These are phyloP conservation scores for Drosophila jambulina DNA, from an alignment of 1,140 invertebrate genomes.

Conservation along the genomic window DNA sequence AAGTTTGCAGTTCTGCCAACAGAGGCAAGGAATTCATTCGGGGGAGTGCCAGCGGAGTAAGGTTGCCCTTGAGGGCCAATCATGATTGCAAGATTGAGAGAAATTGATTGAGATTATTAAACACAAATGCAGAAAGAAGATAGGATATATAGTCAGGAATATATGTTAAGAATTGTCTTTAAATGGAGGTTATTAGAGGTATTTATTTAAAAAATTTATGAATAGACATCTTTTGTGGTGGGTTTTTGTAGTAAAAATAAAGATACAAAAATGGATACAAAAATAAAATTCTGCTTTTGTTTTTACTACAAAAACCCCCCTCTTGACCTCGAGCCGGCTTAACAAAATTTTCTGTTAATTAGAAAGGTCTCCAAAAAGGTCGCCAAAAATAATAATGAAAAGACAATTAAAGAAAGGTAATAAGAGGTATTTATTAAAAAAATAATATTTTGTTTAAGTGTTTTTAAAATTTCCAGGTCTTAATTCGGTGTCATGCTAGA, in stretches of 20 bases:
- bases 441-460: no score
- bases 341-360: no score
- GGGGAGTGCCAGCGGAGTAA: not conserved
- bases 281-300: no score
- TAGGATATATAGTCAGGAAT: not conserved
- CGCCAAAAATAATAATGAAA: no score
- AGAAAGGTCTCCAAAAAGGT: no score
- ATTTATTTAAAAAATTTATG: not conserved
- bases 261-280: no score
- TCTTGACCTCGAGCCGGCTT: no score
- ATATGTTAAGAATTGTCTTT: not conserved
- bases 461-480: not conserved
- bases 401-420: not conserved
- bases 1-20: conserved; percentile 72
- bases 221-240: no score
- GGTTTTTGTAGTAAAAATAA: no score
- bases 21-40: conserved; percentile 31
- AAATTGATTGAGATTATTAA: conserved; percentile 26
- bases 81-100: conserved; percentile 20
- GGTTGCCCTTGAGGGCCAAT: conserved; percentile 41
- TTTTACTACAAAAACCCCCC: no score
- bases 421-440: not conserved
- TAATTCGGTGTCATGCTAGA: not conserved
- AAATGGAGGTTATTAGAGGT: not conserved
- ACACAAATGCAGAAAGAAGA: not conserved